phyloP scores from a whole-genome alignment of 2,888 invertebrate genomes.

The Noctua comes region DNA sequence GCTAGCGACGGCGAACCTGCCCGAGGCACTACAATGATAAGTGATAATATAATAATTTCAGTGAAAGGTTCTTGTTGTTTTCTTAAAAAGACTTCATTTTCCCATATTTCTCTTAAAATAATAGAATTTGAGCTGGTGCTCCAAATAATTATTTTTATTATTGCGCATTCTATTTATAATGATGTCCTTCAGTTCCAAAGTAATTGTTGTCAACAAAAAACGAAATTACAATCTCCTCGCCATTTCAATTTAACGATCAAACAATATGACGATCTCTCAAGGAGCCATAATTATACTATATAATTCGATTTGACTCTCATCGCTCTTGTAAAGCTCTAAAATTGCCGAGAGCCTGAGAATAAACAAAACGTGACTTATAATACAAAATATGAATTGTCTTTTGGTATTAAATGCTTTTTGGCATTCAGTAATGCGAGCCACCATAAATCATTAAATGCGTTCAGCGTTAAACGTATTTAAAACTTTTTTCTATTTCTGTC shows the following conservation, averaged over 20 bases:
- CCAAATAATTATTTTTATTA: background rate
- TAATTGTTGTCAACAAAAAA: conserved; percentile 8
- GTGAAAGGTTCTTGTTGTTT: background rate
- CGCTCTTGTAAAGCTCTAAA: conserved; percentile 1
- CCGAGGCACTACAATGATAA: too few species aligned
- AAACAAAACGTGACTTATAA: conserved; percentile 27
- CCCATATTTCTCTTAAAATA: background rate
- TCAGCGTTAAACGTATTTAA: background rate
- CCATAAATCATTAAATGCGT: background rate
- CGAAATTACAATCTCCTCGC: background rate
- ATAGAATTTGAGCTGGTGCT: background rate
- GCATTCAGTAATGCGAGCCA: too few species aligned
- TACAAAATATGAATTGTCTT: conserved; percentile 15
- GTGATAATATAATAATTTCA: background rate
- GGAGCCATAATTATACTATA: conserved; percentile 16
- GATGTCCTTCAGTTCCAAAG: conserved; percentile 13
- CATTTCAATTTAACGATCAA: conserved; percentile 34
- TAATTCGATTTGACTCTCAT: conserved; percentile 37
- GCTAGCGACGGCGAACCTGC: too few species aligned
- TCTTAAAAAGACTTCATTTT: background rate
- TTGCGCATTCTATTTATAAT: conserved; percentile 4
- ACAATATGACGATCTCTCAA: conserved; percentile 12
- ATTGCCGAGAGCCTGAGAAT: conserved; percentile 10
- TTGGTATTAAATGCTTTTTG: background rate
- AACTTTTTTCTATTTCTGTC: background rate